phyloP scores from a whole-genome alignment of 2,113 vertebrate species.

The Cinclus mexicanus region DNA sequence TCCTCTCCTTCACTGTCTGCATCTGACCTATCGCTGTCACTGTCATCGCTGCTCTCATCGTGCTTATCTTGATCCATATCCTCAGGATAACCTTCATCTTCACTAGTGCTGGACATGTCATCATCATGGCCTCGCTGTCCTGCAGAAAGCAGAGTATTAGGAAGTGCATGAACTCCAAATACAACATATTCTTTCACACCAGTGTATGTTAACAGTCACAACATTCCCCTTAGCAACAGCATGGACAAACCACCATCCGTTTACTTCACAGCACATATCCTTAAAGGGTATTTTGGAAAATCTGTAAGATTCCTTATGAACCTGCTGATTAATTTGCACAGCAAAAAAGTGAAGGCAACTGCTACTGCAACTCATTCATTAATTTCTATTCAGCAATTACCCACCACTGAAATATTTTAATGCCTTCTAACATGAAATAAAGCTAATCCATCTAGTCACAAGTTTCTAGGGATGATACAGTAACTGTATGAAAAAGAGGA shows the following conservation, averaged over 20 bases:
- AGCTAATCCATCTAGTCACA: neutral
- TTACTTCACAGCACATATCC: neutral
- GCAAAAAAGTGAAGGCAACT: neutral
- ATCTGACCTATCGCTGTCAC: conserved; percentile 85
- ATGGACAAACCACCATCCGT: neutral
- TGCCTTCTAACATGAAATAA: neutral
- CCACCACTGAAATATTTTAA: neutral
- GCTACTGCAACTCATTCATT: neutral
- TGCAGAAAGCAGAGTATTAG: conserved; percentile 4
- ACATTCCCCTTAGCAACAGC: neutral
- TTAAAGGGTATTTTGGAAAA: neutral
- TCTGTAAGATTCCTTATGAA: neutral
- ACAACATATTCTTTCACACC: neutral
- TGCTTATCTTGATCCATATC: conserved; percentile 85
- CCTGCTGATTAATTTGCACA: neutral
- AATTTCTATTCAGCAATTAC: neutral
- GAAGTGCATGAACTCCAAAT: neutral
- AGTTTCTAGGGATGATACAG: neutral
- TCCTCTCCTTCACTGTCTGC: conserved; percentile 88
- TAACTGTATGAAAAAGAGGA: neutral
- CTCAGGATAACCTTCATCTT: conserved; percentile 81
- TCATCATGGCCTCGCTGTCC: conserved; percentile 78
- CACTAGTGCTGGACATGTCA: conserved; percentile 79
- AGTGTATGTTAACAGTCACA: neutral
- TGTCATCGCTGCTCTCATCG: conserved; percentile 87